Evolutionary conservation across 2,113 vertebrate species (phyloP), one percentile per base, ranked within the genome.

Genomic region (Scortum barcoo): DNA sequence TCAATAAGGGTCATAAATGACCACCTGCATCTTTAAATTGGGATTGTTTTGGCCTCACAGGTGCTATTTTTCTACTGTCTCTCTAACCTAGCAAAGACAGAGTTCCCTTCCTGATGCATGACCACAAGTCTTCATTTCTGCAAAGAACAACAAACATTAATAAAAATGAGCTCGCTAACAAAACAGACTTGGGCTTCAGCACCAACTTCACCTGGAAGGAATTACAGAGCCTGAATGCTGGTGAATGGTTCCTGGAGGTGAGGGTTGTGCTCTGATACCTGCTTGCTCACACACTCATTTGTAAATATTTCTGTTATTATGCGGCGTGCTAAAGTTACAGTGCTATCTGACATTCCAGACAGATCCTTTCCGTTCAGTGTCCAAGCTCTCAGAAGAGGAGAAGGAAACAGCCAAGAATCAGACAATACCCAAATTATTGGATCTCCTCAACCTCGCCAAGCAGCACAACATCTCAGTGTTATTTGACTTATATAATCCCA

Each of bases 161-260:
- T 22, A 89, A 90, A 30, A 51, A 89, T 1, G 92, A 91, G 36
- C 97, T 98, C 77, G 93, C 93, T 0, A 36, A 85, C 33, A 75
- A 69, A 28, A n/a, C n/a, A n/a, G 48, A 76, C 19, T 48, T 90
- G 2, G 54, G 61, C 48, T 67, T 74, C 2, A 95, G 96, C 93
- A 83, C 70, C 0, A 42, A 95, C 80, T 93, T 97, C 81, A 97
- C 95, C 58, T 97, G 96, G 95, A 4, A 83, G 0, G 94, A 97
- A 30, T 89, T 99, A 40, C 62, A 90, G 89, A 90, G 42, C 42
- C 89, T 99, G 70, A 96, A 98, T 60, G 97, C 98, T 7, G 97
- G 98, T n/a, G 79, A 95, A 81, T 98, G 97, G 96, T 99, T 99
- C 87, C 24, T 97, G n/a, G 76, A 97, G 96, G 98, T 99, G 86